Evolutionary conservation across 2,113 vertebrate species (phyloP).

Genomic region (Melanotaenia duboulayi): DNA sequence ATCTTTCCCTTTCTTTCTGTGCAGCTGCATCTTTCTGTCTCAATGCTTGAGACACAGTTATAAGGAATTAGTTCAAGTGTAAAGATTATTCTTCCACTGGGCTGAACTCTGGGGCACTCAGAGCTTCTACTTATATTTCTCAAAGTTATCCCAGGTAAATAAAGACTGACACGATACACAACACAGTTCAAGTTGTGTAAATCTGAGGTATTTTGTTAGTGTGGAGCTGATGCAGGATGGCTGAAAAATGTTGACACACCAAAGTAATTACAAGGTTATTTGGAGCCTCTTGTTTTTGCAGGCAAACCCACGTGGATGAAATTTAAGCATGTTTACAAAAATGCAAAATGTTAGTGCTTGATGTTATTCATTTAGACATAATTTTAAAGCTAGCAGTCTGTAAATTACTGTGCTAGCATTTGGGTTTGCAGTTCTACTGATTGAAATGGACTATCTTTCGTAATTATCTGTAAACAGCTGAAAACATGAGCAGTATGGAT

Average conservation of each 20-base stretch:
- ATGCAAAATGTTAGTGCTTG: not conserved
- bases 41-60: conserved; percentile 8
- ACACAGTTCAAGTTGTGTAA: conserved; percentile 16
- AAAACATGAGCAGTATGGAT: not conserved
- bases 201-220: conserved; percentile 11
- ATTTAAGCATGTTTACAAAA: conserved; percentile 37
- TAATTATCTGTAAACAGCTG: not conserved
- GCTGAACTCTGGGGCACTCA: too few relatives aligned
- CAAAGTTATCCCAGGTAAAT: conserved; percentile 28
- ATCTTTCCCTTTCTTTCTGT: not conserved
- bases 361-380: conserved; percentile 7
- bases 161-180: conserved; percentile 13
- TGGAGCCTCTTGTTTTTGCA: conserved; percentile 17
- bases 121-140: not conserved
- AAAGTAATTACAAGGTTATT: conserved; percentile 20
- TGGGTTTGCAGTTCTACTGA: conserved; percentile 5
- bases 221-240: not conserved
- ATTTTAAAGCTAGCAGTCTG: conserved; percentile 12
- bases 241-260: conserved; percentile 9
- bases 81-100: not conserved
- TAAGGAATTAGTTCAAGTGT: conserved; percentile 22
- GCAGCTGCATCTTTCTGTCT: not conserved
- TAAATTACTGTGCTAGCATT: conserved; percentile 9
- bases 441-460: conserved; percentile 11
- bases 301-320: not conserved